These are phyloP conservation scores for Drosophila nikananu DNA, from an alignment of 1,140 invertebrate species.

Conservation along the genomic window DNA sequence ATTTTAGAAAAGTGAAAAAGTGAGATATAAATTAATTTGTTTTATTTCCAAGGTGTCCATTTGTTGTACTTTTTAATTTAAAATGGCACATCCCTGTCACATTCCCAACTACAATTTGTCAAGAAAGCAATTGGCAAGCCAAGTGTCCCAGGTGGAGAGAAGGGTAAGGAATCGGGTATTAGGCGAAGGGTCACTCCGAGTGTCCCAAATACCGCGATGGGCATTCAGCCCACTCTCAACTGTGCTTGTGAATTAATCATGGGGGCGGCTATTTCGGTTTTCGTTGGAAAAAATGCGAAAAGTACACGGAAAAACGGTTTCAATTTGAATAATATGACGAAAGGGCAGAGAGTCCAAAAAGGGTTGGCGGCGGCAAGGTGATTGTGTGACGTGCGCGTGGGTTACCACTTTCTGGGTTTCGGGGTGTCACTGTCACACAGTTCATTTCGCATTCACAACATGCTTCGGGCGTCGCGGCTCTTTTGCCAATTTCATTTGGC, in stretches of 20 bases:
- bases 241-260: conserved; percentile 71
- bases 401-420: conserved; percentile 36
- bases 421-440: conserved; percentile 67
- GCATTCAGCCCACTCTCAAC: conserved; percentile 10
- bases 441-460: conserved; percentile 78
- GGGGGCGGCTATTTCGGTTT: conserved; percentile 66
- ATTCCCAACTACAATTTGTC: conserved; percentile 49
- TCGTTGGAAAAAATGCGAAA: conserved; percentile 67
- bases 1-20: not conserved
- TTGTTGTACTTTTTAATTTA: conserved; percentile 29
- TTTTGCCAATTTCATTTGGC: conserved; percentile 80
- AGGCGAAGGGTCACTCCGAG: conserved; percentile 30
- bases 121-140: conserved; percentile 36
- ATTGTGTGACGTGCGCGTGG: conserved; percentile 24
- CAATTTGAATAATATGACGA: conserved; percentile 75
- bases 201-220: conserved; percentile 23
- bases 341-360: conserved; percentile 39
- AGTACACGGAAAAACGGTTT: conserved; percentile 72
- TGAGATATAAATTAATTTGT: not conserved
- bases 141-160: conserved; percentile 24
- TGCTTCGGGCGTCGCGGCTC: conserved; percentile 45
- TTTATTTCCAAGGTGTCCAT: not conserved
- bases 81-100: conserved; percentile 14
- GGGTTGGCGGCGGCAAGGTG: conserved; percentile 51
- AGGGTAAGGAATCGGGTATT: conserved; percentile 4